Conservation (phyloP, 2,888 invertebrate genomes). For the Actias luna region DNA sequence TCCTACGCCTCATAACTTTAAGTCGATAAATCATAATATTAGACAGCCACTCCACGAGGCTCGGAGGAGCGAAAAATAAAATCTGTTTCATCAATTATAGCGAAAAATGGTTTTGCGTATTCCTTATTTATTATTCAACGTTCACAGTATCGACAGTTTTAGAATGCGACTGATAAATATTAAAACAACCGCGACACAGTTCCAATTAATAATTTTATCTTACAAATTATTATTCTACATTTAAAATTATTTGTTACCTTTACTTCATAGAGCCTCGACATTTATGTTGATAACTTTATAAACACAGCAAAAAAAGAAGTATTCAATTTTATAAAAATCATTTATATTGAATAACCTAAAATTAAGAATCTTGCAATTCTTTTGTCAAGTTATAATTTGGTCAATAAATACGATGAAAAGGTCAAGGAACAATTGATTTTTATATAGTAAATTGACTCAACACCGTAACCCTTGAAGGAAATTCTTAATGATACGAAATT, state of each 20-base stretch:
- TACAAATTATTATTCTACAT: not conserved
- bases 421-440: not conserved
- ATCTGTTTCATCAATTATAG: constrained; percentile 59
- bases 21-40: constrained; percentile 67
- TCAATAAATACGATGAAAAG: not conserved
- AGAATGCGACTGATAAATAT: constrained; percentile 14
- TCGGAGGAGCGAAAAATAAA: constrained; percentile 50
- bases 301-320: too few relatives aligned
- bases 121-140: constrained; percentile 44
- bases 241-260: not conserved
- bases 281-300: not conserved
- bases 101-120: constrained; percentile 40
- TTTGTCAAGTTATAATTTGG: not conserved
- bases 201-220: not conserved
- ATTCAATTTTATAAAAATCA: not conserved
- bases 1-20: constrained; percentile 55
- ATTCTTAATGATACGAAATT: not conserved
- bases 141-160: constrained; percentile 39
- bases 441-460: not conserved
- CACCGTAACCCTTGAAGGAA: not conserved
- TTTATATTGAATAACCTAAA: not conserved
- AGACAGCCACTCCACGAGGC: constrained; percentile 56
- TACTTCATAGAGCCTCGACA: not conserved
- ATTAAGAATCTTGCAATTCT: not conserved
- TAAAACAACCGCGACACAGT: constrained; percentile 1